Conservation (phyloP, 2,888 invertebrate species). For the Drosophila emarginata region DNA sequence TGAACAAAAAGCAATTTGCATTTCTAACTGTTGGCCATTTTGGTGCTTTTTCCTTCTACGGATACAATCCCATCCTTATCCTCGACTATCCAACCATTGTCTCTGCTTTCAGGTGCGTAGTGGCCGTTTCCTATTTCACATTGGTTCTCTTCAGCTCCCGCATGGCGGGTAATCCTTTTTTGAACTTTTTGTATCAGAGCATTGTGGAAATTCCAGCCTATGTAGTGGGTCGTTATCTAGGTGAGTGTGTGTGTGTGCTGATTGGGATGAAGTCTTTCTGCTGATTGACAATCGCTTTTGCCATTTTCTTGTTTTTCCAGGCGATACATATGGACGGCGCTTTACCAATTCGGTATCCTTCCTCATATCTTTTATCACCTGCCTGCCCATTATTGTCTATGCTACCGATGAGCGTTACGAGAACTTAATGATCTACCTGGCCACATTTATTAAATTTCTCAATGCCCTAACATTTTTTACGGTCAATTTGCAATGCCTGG, state of each 20-base stretch:
- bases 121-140: slow-evolving; percentile 84
- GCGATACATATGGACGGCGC: slow-evolving; percentile 84
- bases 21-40: slow-evolving; percentile 57
- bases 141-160: slow-evolving; percentile 84
- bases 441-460: slow-evolving; percentile 83
- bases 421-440: slow-evolving; percentile 80
- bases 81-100: not conserved
- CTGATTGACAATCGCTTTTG: slow-evolving; percentile 48
- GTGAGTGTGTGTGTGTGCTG: slow-evolving; percentile 63
- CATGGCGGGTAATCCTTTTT: slow-evolving; percentile 86
- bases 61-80: not conserved
- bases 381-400: slow-evolving; percentile 82
- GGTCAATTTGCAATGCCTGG: slow-evolving; percentile 85
- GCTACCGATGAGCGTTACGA: slow-evolving; percentile 79
- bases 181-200: slow-evolving; percentile 86
- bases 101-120: slow-evolving; percentile 82
- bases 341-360: slow-evolving; percentile 83
- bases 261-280: slow-evolving; percentile 31
- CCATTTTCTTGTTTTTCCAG: slow-evolving; percentile 51
- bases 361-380: slow-evolving; percentile 80
- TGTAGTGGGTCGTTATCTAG: slow-evolving; percentile 84
- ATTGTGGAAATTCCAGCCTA: slow-evolving; percentile 86
- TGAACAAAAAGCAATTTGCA: slow-evolving; percentile 61
- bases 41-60: slow-evolving; percentile 26
- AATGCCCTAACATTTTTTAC: slow-evolving; percentile 85